Evolutionary conservation across 2,797 vertebrate species (phyloP).

Genomic region (Rallus crepitans): DNA sequence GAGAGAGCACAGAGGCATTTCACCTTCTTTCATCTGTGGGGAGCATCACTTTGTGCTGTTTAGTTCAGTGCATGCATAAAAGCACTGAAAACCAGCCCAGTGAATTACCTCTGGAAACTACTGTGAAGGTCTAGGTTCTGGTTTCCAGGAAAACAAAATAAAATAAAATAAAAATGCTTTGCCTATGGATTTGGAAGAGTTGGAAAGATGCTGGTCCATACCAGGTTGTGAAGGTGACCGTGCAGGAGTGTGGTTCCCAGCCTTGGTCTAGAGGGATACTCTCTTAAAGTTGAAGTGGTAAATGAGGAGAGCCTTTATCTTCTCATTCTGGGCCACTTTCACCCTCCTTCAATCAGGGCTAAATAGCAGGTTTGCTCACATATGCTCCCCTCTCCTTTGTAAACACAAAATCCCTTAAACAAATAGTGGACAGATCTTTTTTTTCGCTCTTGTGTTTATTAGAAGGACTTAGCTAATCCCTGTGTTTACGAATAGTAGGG

Average conservation of each 20-base stretch:
- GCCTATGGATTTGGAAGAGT: background rate
- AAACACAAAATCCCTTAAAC: constrained; percentile 65
- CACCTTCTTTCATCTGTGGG: background rate
- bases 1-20: background rate
- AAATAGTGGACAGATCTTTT: constrained; percentile 49
- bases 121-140: background rate
- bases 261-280: background rate
- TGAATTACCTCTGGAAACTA: background rate
- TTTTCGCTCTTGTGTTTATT: constrained; percentile 66
- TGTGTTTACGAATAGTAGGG: constrained; percentile 63
- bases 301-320: background rate
- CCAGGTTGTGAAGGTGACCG: background rate
- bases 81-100: background rate
- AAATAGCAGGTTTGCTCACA: constrained; percentile 50
- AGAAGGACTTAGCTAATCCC: constrained; percentile 64
- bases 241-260: background rate
- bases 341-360: background rate
- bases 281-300: background rate
- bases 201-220: background rate
- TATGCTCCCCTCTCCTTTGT: constrained; percentile 37
- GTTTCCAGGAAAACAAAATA: background rate
- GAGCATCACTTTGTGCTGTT: background rate
- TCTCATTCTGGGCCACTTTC: background rate
- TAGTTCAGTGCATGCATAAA: background rate
- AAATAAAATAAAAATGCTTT: background rate